Evolutionary conservation across 2,797 vertebrate genomes (phyloP).

Genomic region (Oreonectes daqikongensis): DNA sequence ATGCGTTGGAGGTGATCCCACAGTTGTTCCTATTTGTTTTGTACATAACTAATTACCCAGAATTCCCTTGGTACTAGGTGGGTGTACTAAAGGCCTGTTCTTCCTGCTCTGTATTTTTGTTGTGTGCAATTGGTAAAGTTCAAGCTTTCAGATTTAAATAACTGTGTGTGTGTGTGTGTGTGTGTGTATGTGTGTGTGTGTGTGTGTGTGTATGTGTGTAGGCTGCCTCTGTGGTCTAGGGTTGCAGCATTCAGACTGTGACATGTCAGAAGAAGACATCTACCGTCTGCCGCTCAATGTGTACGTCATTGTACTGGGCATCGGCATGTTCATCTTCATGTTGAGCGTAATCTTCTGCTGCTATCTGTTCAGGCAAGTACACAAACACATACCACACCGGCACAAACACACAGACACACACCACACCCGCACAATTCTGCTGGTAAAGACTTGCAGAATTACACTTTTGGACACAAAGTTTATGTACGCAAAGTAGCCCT

Average conservation of each 20-base stretch:
- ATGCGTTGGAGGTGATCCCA: conserved; percentile 66
- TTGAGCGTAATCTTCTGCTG: conserved; percentile 87
- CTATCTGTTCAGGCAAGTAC: conserved; percentile 79
- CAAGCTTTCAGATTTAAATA: background rate
- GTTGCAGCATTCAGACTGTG: conserved; percentile 78
- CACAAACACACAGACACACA: background rate
- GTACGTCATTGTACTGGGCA: conserved; percentile 83
- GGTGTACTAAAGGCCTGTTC: conserved; percentile 50
- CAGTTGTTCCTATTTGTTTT: conserved; percentile 76
- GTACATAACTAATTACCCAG: conserved; percentile 71
- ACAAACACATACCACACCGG: background rate
- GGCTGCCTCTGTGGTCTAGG: conserved; percentile 80
- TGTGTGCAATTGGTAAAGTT: conserved; percentile 10
- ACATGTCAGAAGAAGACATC: conserved; percentile 79
- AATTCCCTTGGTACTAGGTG: conserved; percentile 53
- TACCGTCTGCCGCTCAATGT: conserved; percentile 83
- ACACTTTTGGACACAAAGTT: background rate
- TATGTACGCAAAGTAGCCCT: background rate
- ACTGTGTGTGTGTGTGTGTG: conserved; percentile 54
- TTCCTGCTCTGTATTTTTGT: conserved; percentile 4
- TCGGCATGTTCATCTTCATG: conserved; percentile 84
- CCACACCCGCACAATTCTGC: conserved; percentile 20
- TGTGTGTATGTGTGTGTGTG: conserved; percentile 62
- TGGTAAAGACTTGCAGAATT: background rate
- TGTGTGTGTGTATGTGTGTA: conserved; percentile 64